Base-by-base conservation (phyloP, 2,888 invertebrate species). In the Ennomos erosarius region DNA sequence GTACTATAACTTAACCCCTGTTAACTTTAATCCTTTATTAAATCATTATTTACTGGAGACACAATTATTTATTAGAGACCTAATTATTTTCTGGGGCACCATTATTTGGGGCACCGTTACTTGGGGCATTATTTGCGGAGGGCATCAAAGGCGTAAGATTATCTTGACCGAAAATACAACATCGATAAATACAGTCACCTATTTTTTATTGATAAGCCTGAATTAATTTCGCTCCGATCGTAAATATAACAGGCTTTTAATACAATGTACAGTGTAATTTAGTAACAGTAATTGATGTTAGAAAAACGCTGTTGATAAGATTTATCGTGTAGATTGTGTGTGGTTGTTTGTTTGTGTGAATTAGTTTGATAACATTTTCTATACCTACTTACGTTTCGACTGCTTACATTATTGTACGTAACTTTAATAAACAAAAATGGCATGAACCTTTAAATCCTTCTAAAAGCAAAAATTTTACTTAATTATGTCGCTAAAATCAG, bases 211-310 rank as follows among this genome's bases (percentile, higher is more conserved):
- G 62, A 65, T 63, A 66, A 60, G 65, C 65, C 62, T 65, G 74
- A 74, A 78, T 78, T 74, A 81, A 76, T 80, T 76, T 75, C 57
- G 64, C 61, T 71, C 69, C 47, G 55, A 60, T 64, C 68, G 71
- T 68, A 72, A 76, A 69, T 70, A 74, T 64, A 68, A 72, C 65
- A 59, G 67, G 64, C 66, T 55, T 59, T 68, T 67, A 70, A 64
- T 66, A 68, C 69, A 61, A 65, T 50, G 59, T 54, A 56, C 43
- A 12, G 38, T 40, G 55, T 36, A 39, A 10, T 2, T 0, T 35
- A 9, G 16, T 12, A 35, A 35, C 59, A 55, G 59, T 60, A 0
- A 26, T 12, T 16, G 5, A 49, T 9, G 4, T 52, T 37, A 26
- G 10, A 9, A 9, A 3, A 16, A 40, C 9, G 12, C 39, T 4